Conservation (phyloP, 2,888 invertebrate genomes). For the Quadroppia sp. region DNA sequence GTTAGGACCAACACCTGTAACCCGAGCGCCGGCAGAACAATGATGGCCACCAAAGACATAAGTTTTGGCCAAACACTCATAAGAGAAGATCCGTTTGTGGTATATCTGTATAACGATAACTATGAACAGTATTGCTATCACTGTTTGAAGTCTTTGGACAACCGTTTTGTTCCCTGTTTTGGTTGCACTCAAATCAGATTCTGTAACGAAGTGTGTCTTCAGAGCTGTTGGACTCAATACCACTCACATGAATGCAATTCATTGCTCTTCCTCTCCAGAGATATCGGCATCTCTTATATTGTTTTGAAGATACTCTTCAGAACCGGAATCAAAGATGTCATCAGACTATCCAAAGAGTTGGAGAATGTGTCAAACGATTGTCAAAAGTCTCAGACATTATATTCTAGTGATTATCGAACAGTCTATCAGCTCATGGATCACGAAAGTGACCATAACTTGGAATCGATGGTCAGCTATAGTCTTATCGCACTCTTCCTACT, state of each 20-base stretch:
- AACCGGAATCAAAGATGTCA: slow-evolving; percentile 29
- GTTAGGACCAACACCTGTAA: not conserved
- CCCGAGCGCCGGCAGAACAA: slow-evolving; percentile 21
- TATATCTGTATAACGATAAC: slow-evolving; percentile 10
- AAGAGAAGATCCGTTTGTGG: slow-evolving; percentile 36
- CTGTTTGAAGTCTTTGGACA: slow-evolving; percentile 38
- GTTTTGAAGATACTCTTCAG: slow-evolving; percentile 35
- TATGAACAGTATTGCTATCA: slow-evolving; percentile 38
- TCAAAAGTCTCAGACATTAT: not conserved
- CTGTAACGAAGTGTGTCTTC: slow-evolving; percentile 35
- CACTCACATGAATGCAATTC: slow-evolving; percentile 38
- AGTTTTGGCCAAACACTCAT: slow-evolving; percentile 35
- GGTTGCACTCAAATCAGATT: slow-evolving; percentile 37
- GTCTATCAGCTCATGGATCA: slow-evolving; percentile 29
- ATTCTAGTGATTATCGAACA: slow-evolving; percentile 33
- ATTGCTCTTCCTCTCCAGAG: slow-evolving; percentile 7
- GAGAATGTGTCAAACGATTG: not conserved
- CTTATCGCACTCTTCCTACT: slow-evolving; percentile 36
- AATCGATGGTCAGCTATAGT: slow-evolving; percentile 21
- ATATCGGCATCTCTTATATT: slow-evolving; percentile 41
- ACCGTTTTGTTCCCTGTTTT: slow-evolving; percentile 32
- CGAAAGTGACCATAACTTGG: slow-evolving; percentile 10
- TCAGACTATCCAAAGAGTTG: slow-evolving; percentile 4
- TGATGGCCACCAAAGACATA: slow-evolving; percentile 18
- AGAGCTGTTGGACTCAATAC: slow-evolving; percentile 24